Percentiles rank a stretch among this genome's conserved stretches.
Conservation (phyloP, 2,888 invertebrate species). For the Agriopis leucophaearia region DNA sequence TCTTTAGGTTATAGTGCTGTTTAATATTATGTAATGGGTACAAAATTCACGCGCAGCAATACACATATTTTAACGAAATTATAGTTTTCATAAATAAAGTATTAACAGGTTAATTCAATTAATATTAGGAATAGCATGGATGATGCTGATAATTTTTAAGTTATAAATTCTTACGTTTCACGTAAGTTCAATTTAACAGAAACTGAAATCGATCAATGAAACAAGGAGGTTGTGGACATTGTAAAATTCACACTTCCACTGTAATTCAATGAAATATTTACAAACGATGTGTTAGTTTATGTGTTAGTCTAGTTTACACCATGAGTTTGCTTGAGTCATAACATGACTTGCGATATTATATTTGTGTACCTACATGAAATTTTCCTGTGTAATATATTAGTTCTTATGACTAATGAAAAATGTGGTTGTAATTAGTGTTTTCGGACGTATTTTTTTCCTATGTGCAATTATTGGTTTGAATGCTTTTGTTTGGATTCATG, state of each 20-base stretch:
- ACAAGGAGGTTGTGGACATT: constrained; percentile 6
- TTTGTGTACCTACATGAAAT: constrained; percentile 1
- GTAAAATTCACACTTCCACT: constrained; percentile 19
- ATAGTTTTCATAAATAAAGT: too few species aligned
- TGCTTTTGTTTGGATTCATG: too few species aligned
- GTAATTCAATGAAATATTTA: constrained; percentile 31
- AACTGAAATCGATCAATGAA: constrained; percentile 3
- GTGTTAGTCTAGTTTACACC: constrained; percentile 22
- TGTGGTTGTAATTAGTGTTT: not conserved
- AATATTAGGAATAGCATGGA: too few species aligned
- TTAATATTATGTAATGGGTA: too few species aligned
- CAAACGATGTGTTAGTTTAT: too few species aligned
- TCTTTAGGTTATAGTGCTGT: too few species aligned
- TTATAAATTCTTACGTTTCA: too few species aligned
- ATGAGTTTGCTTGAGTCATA: constrained; percentile 33
- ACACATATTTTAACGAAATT: too few species aligned
- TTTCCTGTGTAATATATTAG: constrained; percentile 11
- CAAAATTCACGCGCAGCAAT: too few species aligned
- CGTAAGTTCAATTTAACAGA: too few species aligned
- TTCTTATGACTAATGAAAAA: not conserved
- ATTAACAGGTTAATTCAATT: too few species aligned
- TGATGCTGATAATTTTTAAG: too few species aligned
- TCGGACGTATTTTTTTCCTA: not conserved
- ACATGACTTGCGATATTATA: constrained; percentile 28
- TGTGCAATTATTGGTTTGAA: not conserved